Evolutionary conservation across 2,888 invertebrate genomes (phyloP), one percentile per base, ranked within the genome.

Genomic region (Microctonus brassicae): DNA sequence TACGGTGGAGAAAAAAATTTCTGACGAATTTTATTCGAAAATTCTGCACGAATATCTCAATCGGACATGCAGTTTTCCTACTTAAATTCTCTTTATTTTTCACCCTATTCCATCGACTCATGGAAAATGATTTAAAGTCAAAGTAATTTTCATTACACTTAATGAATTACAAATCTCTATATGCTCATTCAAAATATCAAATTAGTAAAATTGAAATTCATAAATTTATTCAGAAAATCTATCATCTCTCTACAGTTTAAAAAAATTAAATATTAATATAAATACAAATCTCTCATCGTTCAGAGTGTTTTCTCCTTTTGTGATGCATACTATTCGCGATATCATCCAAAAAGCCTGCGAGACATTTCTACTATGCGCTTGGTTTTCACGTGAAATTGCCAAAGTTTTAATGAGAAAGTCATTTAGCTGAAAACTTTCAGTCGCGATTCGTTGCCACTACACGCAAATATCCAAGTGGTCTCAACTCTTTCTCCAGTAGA

Each of bases 331-430:
- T 17, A 47, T 47, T 4, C 47, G 34, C 22, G 69, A 72, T 62
- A 72, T 66, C 62, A 64, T 62, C 63, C 68, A 36, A 64, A 70
- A 75, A 69, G 65, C 66, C 65, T 69, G 58, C 70, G 57, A 33
- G 72, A 58, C 57, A 70, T 69, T 72, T 68, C 74, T 73, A 34
- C 53, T 26, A 33, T 24, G 61, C 70, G 52, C 70, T 70, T 69
- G 73, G 64, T 60, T 74, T 77, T 73, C 76, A 72, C 76, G 74
- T 75, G 79, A 77, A 81, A 82, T 82, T 82, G 80, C 76, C 75
- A 82, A 82, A 81, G 82, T 82, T 82, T 81, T 81, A 81, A 82
- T 81, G 81, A 79, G 81, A 82, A 81, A 78, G 81, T 80, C 78
- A 79, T 82, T 82, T 81, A 81, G 75, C 82, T 76, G 61, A n/a